Base-by-base conservation (phyloP, 2,888 invertebrate species). In the Cephus sareptanus region DNA sequence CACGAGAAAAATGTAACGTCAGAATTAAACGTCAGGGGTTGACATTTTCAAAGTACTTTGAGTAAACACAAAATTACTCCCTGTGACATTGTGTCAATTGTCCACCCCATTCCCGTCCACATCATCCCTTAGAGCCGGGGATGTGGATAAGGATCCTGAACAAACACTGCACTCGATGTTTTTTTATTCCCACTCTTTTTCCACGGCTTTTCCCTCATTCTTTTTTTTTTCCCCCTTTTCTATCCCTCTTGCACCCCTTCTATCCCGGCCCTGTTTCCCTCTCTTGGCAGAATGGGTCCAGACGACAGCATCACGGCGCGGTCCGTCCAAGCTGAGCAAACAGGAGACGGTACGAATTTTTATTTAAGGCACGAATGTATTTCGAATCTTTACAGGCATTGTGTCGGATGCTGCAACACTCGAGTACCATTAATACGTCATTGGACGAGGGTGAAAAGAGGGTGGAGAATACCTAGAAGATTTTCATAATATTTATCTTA, bases 51-150 rank as follows among this genome's bases (percentile, higher is more conserved):
- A 81, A 81, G 82, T 81, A 15, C 40, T 40, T 15, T 81, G 82
- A 80, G 80, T 81, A 85, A 85, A 85, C 82, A 85, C 80, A 74
- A 84, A 85, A 84, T 85, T 82, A 83, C 83, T 84, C 75, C 33
- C 70, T 34, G 74, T n/a, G 33, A 70, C 77, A 70, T 70, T 33
- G 70, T 70, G 70, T 68, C 31, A 70, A 75, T 74, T 69, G 77
- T 37, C 37, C 74, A 34, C 30, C 35, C 35, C 74, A 31, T 35
- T 30, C 34, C 12, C 6, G 40, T 37, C 35, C 74, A 34, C 73
- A 74, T 68, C 77, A n/a, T 31, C 33, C 37, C 75, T 74, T 68
- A 75, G 75, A 74, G 69, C 69, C 30, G 70, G 33, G 70, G 75
- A 77, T 34, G 74, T 77, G 75, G 75, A 77, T 75, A 75, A 77